These are phyloP conservation scores for Sylvia atricapilla DNA, from an alignment of 2,113 vertebrate genomes.

Conservation along the genomic window DNA sequence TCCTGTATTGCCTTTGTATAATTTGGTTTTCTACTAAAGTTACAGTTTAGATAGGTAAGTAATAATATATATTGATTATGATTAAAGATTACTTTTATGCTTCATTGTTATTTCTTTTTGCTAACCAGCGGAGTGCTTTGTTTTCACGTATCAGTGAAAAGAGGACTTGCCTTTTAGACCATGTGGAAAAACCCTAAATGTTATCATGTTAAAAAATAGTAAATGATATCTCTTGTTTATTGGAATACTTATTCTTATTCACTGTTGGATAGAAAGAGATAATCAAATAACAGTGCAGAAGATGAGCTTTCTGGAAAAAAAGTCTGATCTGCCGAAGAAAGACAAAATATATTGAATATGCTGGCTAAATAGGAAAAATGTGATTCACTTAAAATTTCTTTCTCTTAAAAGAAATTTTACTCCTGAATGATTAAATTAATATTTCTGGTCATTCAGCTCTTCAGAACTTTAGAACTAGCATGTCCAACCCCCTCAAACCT, in stretches of 20 bases:
- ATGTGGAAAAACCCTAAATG: neutral
- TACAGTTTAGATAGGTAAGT: neutral
- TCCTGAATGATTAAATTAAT: neutral
- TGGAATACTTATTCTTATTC: neutral
- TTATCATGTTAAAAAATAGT: neutral
- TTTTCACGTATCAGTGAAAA: neutral
- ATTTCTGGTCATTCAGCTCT: neutral
- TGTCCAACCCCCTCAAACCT: neutral
- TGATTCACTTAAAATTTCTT: neutral
- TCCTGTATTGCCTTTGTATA: neutral
- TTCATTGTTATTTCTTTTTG: neutral
- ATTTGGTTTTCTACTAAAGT: neutral
- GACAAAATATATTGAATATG: neutral
- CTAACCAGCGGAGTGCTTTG: neutral
- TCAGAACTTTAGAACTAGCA: neutral
- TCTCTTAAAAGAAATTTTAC: neutral
- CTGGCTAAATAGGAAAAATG: neutral
- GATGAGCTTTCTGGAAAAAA: neutral
- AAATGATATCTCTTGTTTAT: neutral
- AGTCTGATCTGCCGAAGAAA: neutral
- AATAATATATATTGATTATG: neutral
- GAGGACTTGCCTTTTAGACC: neutral
- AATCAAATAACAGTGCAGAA: neutral
- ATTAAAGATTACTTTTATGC: neutral
- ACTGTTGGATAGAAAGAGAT: neutral